These are phyloP conservation scores for Tachuris rubrigastra DNA, from an alignment of 2,113 vertebrate genomes.

Conservation along the genomic window DNA sequence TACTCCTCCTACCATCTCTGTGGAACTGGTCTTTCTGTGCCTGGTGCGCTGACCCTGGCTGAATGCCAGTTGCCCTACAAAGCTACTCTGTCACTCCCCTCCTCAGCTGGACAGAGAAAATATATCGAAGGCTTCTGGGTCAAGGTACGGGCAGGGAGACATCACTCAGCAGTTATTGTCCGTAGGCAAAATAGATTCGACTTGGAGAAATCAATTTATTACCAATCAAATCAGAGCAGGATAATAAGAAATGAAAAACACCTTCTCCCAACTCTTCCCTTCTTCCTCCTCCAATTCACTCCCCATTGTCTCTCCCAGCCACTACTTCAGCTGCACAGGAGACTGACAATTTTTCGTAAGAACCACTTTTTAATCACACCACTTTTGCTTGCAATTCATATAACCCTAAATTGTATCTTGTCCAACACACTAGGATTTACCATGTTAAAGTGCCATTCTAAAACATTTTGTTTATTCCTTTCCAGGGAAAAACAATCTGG, in stretches of 20 bases:
- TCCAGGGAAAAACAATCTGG: conserved; percentile 16
- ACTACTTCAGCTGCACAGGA: rapidly evolving
- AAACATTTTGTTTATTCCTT: neutral
- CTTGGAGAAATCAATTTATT: neutral
- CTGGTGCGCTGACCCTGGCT: neutral
- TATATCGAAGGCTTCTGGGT: neutral
- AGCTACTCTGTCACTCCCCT: neutral
- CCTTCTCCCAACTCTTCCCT: neutral
- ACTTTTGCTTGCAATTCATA: neutral
- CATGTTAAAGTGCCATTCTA: neutral
- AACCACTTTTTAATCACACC: neutral
- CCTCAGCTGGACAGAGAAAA: neutral
- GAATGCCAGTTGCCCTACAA: neutral
- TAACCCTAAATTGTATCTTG: neutral
- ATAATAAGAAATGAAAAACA: neutral
- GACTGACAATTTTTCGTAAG: neutral
- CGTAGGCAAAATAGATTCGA: neutral
- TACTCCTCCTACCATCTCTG: neutral
- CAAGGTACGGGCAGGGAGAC: neutral
- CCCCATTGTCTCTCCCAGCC: neutral
- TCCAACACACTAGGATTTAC: neutral
- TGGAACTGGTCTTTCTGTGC: neutral
- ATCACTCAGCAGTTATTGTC: neutral
- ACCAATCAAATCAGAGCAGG: neutral
- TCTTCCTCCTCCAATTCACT: neutral